These are phyloP conservation scores for Willisornis vidua DNA, from an alignment of 2,113 vertebrate genomes.

Conservation along the genomic window DNA sequence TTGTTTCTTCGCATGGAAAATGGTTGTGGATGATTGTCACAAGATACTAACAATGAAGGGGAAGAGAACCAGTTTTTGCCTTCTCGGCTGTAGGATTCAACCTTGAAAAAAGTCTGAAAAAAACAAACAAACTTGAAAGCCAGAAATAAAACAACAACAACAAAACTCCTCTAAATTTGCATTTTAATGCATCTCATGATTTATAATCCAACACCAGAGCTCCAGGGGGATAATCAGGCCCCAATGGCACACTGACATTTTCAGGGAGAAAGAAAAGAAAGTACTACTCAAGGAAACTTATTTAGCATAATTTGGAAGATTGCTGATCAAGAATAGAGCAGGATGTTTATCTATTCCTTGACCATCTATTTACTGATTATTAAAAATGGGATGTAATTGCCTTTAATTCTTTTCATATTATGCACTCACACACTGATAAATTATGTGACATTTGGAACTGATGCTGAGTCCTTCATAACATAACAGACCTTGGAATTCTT, in stretches of 20 bases:
- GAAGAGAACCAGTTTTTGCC: neutral
- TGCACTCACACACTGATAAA: constrained; percentile 3
- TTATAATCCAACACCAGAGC: neutral
- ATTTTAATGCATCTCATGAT: neutral
- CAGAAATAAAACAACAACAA: neutral
- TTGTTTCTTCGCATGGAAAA: neutral
- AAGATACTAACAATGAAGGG: neutral
- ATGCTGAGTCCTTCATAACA: neutral
- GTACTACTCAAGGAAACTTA: neutral
- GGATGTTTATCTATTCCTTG: neutral
- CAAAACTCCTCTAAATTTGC: neutral
- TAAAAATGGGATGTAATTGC: neutral
- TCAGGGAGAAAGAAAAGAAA: neutral
- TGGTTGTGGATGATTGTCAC: neutral
- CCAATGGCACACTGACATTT: neutral
- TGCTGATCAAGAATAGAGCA: neutral
- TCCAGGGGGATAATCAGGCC: neutral
- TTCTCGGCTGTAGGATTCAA: neutral
- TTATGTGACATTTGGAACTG: constrained; percentile 34
- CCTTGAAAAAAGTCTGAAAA: neutral
- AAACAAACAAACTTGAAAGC: neutral
- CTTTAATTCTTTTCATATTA: constrained; percentile 27
- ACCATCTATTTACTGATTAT: constrained; percentile 2
- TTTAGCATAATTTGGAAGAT: neutral
- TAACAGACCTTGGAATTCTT: constrained; percentile 12